These are phyloP conservation scores for Psilopsiagon aymara DNA, from an alignment of 2,113 vertebrate species.

Conservation along the genomic window DNA sequence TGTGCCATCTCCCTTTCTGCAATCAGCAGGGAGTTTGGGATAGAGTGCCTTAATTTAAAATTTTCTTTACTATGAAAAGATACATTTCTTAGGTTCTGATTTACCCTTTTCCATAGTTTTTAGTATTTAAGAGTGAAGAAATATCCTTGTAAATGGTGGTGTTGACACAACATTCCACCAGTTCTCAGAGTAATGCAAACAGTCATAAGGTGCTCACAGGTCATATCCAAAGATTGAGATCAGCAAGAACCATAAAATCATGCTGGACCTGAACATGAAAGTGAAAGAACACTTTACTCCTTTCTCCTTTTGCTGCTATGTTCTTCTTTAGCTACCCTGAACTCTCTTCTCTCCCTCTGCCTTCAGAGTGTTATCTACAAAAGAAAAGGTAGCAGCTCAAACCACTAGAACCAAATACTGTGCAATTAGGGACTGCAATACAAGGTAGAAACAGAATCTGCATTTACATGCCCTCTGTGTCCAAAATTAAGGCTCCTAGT, in stretches of 20 bases:
- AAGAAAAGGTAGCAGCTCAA: background rate
- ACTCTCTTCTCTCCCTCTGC: background rate
- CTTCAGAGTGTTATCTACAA: background rate
- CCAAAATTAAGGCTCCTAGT: background rate
- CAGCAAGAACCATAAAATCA: background rate
- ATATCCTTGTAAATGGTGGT: background rate
- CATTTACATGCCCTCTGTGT: background rate
- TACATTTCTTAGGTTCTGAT: background rate
- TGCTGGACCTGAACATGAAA: background rate
- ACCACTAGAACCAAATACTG: background rate
- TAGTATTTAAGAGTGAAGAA: slow-evolving; percentile 6
- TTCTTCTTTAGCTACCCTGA: background rate
- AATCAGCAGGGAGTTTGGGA: slow-evolving; percentile 34
- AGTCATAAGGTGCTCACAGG: background rate
- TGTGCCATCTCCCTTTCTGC: slow-evolving; percentile 17
- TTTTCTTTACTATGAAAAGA: slow-evolving; percentile 47
- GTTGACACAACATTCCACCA: background rate
- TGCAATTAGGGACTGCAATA: background rate
- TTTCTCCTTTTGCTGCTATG: background rate
- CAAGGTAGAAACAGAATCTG: background rate
- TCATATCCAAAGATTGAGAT: background rate
- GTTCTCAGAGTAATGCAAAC: background rate
- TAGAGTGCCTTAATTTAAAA: slow-evolving; percentile 45
- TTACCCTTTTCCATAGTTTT: background rate
- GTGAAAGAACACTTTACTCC: background rate